A percentile compares a stretch with the other conserved stretches of the same genome.
Evolutionary conservation across 1,140 invertebrate species (phyloP).

Genomic region (Patella vulgata): DNA sequence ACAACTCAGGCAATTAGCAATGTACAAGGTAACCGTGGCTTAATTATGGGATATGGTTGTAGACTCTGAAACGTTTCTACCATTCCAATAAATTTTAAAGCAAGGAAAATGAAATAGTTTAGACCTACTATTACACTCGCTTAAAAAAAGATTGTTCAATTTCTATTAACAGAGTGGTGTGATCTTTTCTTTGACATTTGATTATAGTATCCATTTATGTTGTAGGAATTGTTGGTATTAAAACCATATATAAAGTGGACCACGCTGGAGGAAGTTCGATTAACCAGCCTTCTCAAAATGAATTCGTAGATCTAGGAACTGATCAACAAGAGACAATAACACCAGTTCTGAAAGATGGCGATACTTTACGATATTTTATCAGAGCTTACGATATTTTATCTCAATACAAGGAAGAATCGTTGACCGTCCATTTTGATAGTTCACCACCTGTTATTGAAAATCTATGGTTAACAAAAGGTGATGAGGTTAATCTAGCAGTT

Average conservation of each 20-base stretch:
- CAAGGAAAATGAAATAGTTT: too few species aligned
- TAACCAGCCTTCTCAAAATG: not conserved
- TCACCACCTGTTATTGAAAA: conserved; percentile 38
- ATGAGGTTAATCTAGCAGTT: conserved; percentile 22
- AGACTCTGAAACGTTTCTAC: too few species aligned
- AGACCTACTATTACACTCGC: too few species aligned
- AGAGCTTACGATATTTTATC: conserved; percentile 21
- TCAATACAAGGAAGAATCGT: conserved; percentile 22
- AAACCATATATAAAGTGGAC: conserved; percentile 6
- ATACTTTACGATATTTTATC: conserved; percentile 22
- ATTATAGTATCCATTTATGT: too few species aligned
- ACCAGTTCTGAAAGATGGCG: conserved; percentile 17
- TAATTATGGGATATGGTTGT: too few species aligned
- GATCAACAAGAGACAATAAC: not conserved
- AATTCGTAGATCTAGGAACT: not conserved
- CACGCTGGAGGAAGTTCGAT: conserved; percentile 10
- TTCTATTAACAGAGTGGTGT: too few species aligned
- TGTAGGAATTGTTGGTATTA: conserved; percentile 15
- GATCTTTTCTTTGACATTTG: not conserved
- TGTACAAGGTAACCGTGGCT: conserved; percentile 36
- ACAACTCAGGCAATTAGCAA: conserved; percentile 15
- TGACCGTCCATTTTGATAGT: conserved; percentile 28
- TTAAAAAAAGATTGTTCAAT: too few species aligned
- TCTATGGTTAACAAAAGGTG: conserved; percentile 38
- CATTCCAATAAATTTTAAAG: too few species aligned